Conservation (phyloP, 2,797 vertebrate genomes). For the Urosaurus nigricauda region DNA sequence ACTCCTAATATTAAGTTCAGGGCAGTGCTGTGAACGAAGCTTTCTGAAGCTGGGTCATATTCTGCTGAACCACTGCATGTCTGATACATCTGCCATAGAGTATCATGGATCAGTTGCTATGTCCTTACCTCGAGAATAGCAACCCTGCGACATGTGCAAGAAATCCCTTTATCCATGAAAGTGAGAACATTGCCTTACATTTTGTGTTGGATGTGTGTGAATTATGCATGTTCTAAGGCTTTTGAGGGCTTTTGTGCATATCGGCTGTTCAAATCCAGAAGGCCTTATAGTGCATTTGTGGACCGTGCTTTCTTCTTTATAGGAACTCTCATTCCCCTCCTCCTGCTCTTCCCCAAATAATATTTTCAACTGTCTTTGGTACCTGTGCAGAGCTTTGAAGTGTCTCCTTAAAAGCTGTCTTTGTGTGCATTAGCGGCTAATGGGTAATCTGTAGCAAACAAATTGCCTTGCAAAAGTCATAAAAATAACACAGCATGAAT, state of each 20-base stretch:
- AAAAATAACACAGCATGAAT: neutral
- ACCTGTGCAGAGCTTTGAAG: neutral
- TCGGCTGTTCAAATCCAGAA: neutral
- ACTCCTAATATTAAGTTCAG: neutral
- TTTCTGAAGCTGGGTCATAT: neutral
- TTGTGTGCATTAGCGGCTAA: neutral
- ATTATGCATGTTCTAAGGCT: no score
- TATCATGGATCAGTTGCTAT: neutral
- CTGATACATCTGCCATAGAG: neutral
- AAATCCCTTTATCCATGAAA: neutral
- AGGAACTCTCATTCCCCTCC: neutral
- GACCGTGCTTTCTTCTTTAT: neutral
- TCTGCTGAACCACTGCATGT: neutral
- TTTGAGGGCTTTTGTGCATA: neutral
- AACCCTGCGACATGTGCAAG: neutral
- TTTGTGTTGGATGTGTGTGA: no score
- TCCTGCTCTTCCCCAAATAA: neutral
- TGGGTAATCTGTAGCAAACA: slow-evolving; percentile 11
- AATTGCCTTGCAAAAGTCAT: slow-evolving; percentile 18
- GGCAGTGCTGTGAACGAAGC: neutral
- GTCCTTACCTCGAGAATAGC: neutral
- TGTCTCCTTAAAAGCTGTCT: neutral
- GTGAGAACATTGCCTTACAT: neutral
- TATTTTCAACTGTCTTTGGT: neutral
- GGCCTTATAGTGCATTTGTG: no score